phyloP scores from a whole-genome alignment of 2,113 vertebrate species.

The Muntiacus reevesi region DNA sequence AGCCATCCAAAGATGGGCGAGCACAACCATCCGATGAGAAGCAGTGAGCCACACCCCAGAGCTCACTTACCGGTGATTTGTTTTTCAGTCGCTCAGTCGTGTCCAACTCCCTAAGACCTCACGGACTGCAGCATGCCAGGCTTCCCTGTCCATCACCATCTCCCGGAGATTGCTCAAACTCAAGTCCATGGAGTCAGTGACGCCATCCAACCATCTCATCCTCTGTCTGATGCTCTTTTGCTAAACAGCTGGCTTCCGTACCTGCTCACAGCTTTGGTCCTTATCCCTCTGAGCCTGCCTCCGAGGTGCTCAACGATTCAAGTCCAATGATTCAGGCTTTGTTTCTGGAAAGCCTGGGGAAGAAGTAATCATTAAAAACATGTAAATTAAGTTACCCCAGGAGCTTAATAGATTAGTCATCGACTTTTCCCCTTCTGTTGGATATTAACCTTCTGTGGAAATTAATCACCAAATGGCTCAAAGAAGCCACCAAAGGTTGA shows the following conservation, averaged over 20 bases:
- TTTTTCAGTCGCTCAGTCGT: neutral
- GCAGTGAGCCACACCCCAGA: too few species aligned
- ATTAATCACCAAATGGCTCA: constrained; percentile 76
- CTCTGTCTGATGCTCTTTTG: neutral
- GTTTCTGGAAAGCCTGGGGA: constrained; percentile 69
- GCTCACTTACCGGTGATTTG: rapidly evolving
- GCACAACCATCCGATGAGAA: rapidly evolving
- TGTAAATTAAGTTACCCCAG: constrained; percentile 81
- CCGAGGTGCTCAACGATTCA: constrained; percentile 50
- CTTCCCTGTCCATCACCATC: neutral
- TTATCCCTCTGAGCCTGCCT: constrained; percentile 51
- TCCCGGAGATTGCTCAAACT: neutral
- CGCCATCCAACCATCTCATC: neutral
- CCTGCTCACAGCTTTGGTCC: neutral
- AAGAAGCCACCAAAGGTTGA: constrained; percentile 39
- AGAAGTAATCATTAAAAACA: constrained; percentile 82
- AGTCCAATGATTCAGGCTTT: constrained; percentile 19
- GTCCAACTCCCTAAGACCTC: neutral
- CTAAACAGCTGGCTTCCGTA: rapidly evolving
- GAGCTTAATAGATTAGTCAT: constrained; percentile 81
- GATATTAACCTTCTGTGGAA: constrained; percentile 78
- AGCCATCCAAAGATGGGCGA: rapidly evolving
- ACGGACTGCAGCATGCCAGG: neutral
- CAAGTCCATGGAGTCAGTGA: neutral
- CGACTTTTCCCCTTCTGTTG: constrained; percentile 75